Evolutionary conservation across 2,888 invertebrate species (phyloP), one percentile per base, ranked within the genome.

Genomic region (Thalpophila matura): DNA sequence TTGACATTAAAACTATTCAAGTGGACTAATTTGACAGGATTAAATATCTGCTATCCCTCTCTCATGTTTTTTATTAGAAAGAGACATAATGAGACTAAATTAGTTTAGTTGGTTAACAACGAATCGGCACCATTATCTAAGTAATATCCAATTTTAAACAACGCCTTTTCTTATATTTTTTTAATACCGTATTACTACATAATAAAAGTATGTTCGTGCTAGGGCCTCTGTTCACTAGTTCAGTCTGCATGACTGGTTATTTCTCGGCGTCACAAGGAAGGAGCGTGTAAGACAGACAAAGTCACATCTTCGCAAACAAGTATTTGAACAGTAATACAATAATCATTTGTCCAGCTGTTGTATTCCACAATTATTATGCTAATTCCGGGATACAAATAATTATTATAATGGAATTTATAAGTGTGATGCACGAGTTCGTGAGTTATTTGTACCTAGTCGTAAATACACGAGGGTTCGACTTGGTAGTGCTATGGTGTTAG

Each of bases 271-370:
- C 35, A 4, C 12, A 9, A 24, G 20, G 22, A 31, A 38, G 33
- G 18, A 38, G 3, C n/a, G 33, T 14, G 20, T 12, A 18, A n/a
- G 29, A 37, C 31, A 9, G 12, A 54, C 26, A 35, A 14, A 42
- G 22, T 37, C 1, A 6, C 14, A 24, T 27, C 14, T 18, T 14
- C 38, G 37, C 29, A 26, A 18, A 38, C 27, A 57, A 24, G 14
- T 35, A 26, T 20, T 42, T 45, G 4, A 20, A 47, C 27, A 31
- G 14, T 29, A 47, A 35, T 20, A 35, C 31, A 47, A 14, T 20
- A 31, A n/a, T 20, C 27, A 65, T 69, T 74, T 77, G 54, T 74
- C 51, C 78, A 75, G 61, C 46, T 75, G 74, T 47, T 26, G 7
- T 3, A 53, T 1, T n/a, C 43, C 12, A 57, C 53, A 35, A 60